Base-by-base conservation (phyloP, 2,888 invertebrate genomes). In the Celastrina argiolus region DNA sequence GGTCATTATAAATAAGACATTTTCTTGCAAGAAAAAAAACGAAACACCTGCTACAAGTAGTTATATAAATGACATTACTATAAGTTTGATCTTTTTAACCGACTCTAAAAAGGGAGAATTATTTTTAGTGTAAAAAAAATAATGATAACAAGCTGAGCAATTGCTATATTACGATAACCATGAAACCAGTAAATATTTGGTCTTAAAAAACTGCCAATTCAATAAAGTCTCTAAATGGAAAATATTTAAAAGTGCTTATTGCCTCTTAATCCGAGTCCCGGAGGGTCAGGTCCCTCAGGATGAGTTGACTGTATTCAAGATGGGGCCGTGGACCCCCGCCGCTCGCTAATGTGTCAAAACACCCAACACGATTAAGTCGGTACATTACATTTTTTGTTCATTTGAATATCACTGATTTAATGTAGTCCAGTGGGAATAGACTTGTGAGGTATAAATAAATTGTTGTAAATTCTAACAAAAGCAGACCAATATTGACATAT, bases 291-390 rank as follows among this genome's bases (percentile, higher is more conserved):
- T 82, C 86, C 85, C 85, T 73, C 67, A 76, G 82, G 84, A 83
- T 82, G 81, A 83, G 78, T 84, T 83, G 87, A 84, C 88, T 82
- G 81, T 85, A 87, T 87, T 85, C 83, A 79, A 58, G 77, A 81
- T 85, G 82, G 82, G 80, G 76, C 75, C 74, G 66, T 31, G 74
- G 72, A 74, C 78, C 80, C 81, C 81, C 76, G 73, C 72, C 74
- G 73, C 76, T 71, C 71, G 74, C 80, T 87, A 87, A 89, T 87
- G 87, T 84, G 86, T 88, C 88, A 88, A 88, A 89, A 88, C 85
- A 84, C 85, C 83, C 78, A 79, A 81, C 79, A 81, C 81, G 80
- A 87, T 87, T 83, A 85, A 83, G 78, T 75, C 75, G 73, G 61
- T 69, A 63, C 68, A 59, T 66, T 59, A 65, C 42, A 39, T 64